These are phyloP conservation scores for Endotricha flammealis DNA, from an alignment of 2,888 invertebrate genomes.

Conservation along the genomic window DNA sequence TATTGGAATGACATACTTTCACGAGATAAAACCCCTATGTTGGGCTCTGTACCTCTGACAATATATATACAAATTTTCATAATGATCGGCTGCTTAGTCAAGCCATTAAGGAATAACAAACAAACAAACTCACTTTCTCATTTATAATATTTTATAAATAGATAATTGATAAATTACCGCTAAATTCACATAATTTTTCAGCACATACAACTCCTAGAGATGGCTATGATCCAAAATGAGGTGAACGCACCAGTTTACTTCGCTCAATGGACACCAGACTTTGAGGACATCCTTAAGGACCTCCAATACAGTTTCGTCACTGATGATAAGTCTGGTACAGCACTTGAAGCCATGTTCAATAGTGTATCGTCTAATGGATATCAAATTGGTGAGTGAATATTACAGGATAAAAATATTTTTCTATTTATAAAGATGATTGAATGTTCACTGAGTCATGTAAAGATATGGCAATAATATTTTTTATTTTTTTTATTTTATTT, in stretches of 20 bases:
- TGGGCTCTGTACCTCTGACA: no score
- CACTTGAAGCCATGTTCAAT: conserved; percentile 89
- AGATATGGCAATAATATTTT: no score
- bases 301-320: conserved; percentile 83
- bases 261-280: conserved; percentile 84
- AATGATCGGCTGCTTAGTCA: no score
- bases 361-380: conserved; percentile 96
- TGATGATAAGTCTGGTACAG: conserved; percentile 85
- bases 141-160: no score
- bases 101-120: no score
- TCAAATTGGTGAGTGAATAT: conserved; percentile 86
- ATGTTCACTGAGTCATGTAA: no score
- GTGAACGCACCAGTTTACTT: conserved; percentile 93
- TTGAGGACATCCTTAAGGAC: conserved; percentile 86
- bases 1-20: no score
- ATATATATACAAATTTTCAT: no score
- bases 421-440: no score
- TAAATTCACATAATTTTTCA: conserved; percentile 37
- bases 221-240: conserved; percentile 88
- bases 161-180: not conserved
- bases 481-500: conserved; percentile 9
- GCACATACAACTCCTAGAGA: conserved; percentile 88
- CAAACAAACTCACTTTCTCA: no score
- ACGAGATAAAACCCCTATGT: no score
- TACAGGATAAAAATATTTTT: no score